Conservation (phyloP, 2,797 vertebrate species). For the Gymnodraco acuticeps region DNA sequence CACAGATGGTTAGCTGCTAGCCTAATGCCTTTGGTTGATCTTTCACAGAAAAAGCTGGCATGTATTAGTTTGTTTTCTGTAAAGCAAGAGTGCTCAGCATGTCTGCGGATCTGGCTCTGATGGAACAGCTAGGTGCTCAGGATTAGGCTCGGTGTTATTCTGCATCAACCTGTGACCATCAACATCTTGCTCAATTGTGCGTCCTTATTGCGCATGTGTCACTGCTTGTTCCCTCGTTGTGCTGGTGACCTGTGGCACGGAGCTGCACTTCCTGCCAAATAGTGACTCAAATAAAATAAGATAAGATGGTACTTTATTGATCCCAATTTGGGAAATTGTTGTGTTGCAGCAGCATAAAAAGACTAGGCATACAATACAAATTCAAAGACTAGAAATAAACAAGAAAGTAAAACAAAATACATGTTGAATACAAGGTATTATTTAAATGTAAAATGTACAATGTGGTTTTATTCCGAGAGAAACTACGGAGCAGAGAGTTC, state of each 20-base stretch:
- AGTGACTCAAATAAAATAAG: slow-evolving; percentile 12
- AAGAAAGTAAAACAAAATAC: no score
- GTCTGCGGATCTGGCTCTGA: no score
- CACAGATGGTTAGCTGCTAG: slow-evolving; percentile 43
- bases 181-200: slow-evolving; percentile 48
- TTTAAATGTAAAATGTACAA: no score
- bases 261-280: slow-evolving; percentile 71
- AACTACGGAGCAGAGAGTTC: no score
- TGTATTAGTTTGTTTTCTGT: not conserved
- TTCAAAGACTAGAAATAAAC: no score
- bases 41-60: not conserved
- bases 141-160: not conserved
- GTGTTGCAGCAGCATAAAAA: no score
- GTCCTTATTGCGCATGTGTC: slow-evolving; percentile 51
- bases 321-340: no score
- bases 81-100: not conserved
- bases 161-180: slow-evolving; percentile 49
- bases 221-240: not conserved
- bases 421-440: no score
- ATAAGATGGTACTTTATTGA: no score
- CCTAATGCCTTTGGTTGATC: slow-evolving; percentile 22
- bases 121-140: not conserved
- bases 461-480: no score
- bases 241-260: slow-evolving; percentile 32
- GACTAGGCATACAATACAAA: no score